phyloP scores from a whole-genome alignment of 2,797 vertebrate genomes.

The Telmatherina bonti region DNA sequence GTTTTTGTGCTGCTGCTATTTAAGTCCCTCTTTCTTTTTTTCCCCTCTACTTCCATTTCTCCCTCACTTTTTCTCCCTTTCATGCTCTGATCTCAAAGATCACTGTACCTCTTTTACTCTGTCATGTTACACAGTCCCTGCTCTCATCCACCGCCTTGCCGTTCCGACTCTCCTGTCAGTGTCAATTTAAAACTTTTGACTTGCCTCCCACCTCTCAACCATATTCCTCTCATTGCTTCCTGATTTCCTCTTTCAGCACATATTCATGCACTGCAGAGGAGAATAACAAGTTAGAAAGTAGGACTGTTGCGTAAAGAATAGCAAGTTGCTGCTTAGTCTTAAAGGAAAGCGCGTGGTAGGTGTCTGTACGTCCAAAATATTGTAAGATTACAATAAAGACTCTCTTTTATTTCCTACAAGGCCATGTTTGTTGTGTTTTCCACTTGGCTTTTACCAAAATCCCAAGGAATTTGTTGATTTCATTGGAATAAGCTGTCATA shows the following conservation, averaged over 20 bases:
- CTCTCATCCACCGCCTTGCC: conserved; percentile 34
- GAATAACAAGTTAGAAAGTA: conserved; percentile 36
- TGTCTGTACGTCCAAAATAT: not conserved
- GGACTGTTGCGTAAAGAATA: conserved; percentile 11
- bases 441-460: too few species aligned
- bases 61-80: conserved; percentile 33
- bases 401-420: too few species aligned
- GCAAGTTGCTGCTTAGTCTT: not conserved
- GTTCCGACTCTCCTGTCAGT: conserved; percentile 40
- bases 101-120: conserved; percentile 36
- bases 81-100: conserved; percentile 46
- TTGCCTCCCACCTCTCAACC: conserved; percentile 32
- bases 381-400: not conserved
- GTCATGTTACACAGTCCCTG: conserved; percentile 38
- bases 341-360: not conserved
- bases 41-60: conserved; percentile 12
- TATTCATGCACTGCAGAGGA: conserved; percentile 26
- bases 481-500: too few species aligned
- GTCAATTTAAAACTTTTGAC: conserved; percentile 43
- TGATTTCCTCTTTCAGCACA: conserved; percentile 21
- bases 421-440: too few species aligned
- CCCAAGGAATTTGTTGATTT: too few species aligned
- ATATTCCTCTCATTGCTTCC: conserved; percentile 14
- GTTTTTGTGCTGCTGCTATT: conserved; percentile 55
- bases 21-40: conserved; percentile 37